A percentile compares a stretch with the other conserved stretches of the same genome.
Evolutionary conservation across 53 echinoderm and acorn worm species (phyloP).

Genomic region (Patiria pectinifera): DNA sequence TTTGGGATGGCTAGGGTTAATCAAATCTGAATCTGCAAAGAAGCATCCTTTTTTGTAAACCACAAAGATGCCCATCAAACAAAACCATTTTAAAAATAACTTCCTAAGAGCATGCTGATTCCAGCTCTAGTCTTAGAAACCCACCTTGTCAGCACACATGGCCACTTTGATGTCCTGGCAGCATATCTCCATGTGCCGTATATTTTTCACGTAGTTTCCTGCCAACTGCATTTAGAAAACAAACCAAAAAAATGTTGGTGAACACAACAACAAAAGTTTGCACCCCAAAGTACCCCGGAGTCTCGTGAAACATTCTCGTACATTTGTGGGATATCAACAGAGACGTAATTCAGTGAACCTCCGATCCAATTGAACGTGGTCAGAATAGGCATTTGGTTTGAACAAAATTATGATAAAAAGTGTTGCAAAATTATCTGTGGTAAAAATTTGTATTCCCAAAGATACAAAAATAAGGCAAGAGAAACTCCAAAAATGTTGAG

Average conservation of each 20-base stretch:
- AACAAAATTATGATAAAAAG: no score
- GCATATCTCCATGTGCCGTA: slow-evolving; percentile 88
- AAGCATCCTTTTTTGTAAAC: background rate
- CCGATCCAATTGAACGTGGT: no score
- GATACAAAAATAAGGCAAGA: no score
- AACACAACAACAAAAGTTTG: background rate
- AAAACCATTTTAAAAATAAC: background rate
- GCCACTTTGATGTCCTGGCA: slow-evolving; percentile 98
- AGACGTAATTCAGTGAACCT: no score
- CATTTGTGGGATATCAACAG: no score
- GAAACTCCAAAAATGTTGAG: no score
- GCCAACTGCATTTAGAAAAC: slow-evolving; percentile 78
- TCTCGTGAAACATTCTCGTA: no score
- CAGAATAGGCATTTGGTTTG: no score
- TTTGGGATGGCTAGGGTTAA: no score
- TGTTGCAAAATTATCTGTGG: no score
- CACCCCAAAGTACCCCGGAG: background rate
- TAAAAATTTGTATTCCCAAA: no score
- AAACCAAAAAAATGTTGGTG: background rate
- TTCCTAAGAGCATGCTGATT: background rate
- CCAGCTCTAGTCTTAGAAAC: background rate
- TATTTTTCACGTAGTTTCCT: slow-evolving; percentile 98
- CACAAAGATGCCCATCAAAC: background rate
- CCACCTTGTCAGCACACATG: slow-evolving; percentile 99
- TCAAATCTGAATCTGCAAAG: no score